Percentiles rank a stretch among this genome's conserved stretches.
These are phyloP conservation scores for Ectemnius lituratus DNA, from an alignment of 2,888 invertebrate genomes.

Conservation along the genomic window DNA sequence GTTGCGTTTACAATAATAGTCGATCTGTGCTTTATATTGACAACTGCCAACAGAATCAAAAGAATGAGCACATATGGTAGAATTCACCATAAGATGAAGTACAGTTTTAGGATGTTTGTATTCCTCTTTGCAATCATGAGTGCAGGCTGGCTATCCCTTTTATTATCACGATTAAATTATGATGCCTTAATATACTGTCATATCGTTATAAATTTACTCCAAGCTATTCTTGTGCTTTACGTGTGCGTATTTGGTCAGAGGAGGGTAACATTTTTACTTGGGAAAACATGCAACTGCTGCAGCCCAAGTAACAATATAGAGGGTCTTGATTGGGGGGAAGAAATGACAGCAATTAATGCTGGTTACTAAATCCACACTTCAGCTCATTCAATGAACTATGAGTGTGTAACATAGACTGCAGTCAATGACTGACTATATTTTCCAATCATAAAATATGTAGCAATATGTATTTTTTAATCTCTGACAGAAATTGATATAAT, in stretches of 20 bases:
- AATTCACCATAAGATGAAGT: conserved; percentile 91
- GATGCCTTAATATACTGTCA: conserved; percentile 87
- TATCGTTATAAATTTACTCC: conserved; percentile 87
- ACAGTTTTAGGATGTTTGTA: conserved; percentile 90
- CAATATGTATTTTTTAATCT: too few relatives aligned
- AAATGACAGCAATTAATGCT: conserved; percentile 92
- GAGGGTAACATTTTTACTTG: conserved; percentile 87
- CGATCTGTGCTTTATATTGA: conserved; percentile 88
- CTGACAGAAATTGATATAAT: background rate
- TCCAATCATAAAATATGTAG: too few relatives aligned
- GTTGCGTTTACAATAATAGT: conserved; percentile 88
- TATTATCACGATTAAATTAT: conserved; percentile 87
- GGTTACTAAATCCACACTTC: conserved; percentile 75
- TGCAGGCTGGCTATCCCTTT: conserved; percentile 86
- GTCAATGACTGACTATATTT: too few relatives aligned
- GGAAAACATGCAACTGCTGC: conserved; percentile 86
- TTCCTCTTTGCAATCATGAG: conserved; percentile 87
- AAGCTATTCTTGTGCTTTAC: conserved; percentile 87
- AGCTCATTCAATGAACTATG: background rate
- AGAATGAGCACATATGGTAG: conserved; percentile 90
- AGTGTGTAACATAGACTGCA: background rate
- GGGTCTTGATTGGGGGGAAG: conserved; percentile 92
- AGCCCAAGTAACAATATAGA: conserved; percentile 82
- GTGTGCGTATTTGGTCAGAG: conserved; percentile 88
- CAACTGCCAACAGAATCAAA: conserved; percentile 88